Percentiles rank a stretch among this genome's conserved stretches.
These are phyloP conservation scores for Gymnocheta viridis DNA, from an alignment of 2,888 invertebrate species.

Conservation along the genomic window DNA sequence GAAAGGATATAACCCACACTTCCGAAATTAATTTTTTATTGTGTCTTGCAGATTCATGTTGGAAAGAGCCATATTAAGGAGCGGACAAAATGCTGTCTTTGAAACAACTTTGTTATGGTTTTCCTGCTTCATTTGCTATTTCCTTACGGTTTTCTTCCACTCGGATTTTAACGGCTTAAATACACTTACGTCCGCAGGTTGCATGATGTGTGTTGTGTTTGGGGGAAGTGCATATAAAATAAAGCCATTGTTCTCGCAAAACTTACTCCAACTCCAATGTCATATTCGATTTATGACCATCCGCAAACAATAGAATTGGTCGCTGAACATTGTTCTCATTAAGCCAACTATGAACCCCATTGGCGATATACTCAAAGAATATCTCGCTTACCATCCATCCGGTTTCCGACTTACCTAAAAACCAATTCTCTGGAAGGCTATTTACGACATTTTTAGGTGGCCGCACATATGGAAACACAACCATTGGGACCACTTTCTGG, in stretches of 20 bases:
- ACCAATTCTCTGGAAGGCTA: constrained; percentile 55
- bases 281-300: constrained; percentile 66
- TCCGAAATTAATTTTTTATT: constrained; percentile 28
- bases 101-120: constrained; percentile 11
- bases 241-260: constrained; percentile 51
- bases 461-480: constrained; percentile 47
- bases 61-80: constrained; percentile 3
- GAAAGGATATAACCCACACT: constrained; percentile 44
- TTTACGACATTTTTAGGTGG: constrained; percentile 40
- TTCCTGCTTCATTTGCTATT: constrained; percentile 15
- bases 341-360: constrained; percentile 53
- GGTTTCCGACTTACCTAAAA: constrained; percentile 33
- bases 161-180: constrained; percentile 19
- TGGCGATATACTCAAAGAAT: constrained; percentile 38
- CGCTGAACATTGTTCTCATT: constrained; percentile 46
- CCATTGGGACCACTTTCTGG: constrained; percentile 32
- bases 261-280: constrained; percentile 57
- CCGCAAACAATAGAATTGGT: constrained; percentile 45
- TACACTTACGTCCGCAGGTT: not conserved
- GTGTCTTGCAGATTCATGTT: not conserved
- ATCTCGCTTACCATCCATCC: constrained; percentile 61
- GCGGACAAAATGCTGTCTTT: constrained; percentile 27
- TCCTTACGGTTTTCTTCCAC: constrained; percentile 27
- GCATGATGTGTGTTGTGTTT: not conserved
- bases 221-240: constrained; percentile 56